phyloP scores from a whole-genome alignment of 2,113 vertebrate species.

The Sula dactylatra region DNA sequence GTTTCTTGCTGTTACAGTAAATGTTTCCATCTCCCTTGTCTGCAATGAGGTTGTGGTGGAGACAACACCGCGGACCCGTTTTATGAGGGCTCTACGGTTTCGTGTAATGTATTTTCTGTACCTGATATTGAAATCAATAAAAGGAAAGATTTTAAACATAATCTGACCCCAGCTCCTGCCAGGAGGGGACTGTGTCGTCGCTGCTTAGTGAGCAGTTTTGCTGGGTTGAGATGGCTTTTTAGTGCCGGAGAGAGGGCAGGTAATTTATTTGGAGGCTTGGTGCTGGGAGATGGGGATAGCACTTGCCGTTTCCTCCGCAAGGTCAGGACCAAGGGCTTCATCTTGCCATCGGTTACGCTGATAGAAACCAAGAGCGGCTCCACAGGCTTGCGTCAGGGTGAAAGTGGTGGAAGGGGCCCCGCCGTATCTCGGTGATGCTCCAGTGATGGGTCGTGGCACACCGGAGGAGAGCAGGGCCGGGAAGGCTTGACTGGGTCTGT shows the following conservation, averaged over 20 bases:
- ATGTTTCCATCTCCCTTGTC: neutral
- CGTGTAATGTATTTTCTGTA: neutral
- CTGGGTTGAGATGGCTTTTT: neutral
- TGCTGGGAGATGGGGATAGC: neutral
- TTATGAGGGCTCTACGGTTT: neutral
- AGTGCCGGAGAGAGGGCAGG: neutral
- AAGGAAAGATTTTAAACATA: neutral
- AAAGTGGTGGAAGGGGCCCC: neutral
- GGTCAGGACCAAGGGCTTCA: neutral
- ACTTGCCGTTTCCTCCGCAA: neutral
- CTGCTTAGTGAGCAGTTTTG: neutral
- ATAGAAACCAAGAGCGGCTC: neutral
- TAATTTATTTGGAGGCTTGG: neutral
- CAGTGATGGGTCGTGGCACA: fast-evolving
- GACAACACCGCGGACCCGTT: neutral
- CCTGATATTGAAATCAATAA: neutral
- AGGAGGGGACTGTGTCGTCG: neutral
- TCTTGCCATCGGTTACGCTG: fast-evolving
- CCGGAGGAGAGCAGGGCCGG: neutral
- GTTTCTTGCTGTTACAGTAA: constrained; percentile 25
- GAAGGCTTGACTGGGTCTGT: fast-evolving
- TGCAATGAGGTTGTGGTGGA: neutral
- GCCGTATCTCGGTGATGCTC: neutral
- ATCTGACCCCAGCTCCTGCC: neutral
- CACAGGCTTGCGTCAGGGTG: neutral